phyloP scores from a whole-genome alignment of 35 echinoderm and acorn worm species.

The Heliocidaris erythrogramma region DNA sequence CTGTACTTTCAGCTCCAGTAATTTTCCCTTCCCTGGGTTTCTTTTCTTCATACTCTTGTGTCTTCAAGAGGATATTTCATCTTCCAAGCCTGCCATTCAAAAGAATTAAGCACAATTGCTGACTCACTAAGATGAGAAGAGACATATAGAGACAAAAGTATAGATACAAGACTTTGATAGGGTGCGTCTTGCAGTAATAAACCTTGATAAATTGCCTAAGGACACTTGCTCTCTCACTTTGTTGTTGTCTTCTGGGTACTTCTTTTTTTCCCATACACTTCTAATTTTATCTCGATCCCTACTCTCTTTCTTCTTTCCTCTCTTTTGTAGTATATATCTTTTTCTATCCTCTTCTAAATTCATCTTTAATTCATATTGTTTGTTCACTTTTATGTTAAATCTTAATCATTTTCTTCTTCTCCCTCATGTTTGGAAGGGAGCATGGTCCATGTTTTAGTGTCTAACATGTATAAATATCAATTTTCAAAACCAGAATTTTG shows the following conservation, averaged over 20 bases:
- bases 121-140: constrained; percentile 22
- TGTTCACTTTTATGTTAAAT: background rate
- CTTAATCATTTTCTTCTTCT: background rate
- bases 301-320: background rate
- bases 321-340: background rate
- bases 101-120: constrained; percentile 46
- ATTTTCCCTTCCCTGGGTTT: background rate
- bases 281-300: background rate
- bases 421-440: too few species aligned
- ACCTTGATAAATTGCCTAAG: constrained; percentile 11
- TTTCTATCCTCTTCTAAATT: background rate
- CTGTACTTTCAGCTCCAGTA: constrained; percentile 19
- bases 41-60: background rate
- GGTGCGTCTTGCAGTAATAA: constrained; percentile 7
- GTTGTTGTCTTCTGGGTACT: background rate
- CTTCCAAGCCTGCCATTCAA: constrained; percentile 23
- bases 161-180: constrained; percentile 13
- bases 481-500: too few species aligned
- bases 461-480: too few species aligned
- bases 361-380: background rate
- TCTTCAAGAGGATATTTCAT: background rate
- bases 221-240: background rate
- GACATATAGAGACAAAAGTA: background rate
- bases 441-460: too few species aligned
- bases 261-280: background rate